phyloP scores from a whole-genome alignment of 2,888 invertebrate genomes.

The Cataglyphis altisquamis region DNA sequence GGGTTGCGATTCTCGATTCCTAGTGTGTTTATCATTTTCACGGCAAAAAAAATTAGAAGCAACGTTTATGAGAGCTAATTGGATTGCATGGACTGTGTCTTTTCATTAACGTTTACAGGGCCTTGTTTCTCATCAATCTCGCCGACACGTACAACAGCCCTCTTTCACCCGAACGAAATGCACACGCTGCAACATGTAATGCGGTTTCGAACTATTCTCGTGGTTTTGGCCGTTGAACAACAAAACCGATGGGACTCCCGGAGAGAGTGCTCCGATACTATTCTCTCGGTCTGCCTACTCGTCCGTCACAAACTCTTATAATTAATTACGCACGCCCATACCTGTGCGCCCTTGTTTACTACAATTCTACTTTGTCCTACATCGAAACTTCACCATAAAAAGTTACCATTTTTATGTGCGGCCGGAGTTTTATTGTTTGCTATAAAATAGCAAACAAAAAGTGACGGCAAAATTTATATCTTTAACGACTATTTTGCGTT shows the following conservation, averaged over 20 bases:
- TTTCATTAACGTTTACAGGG: conserved; percentile 71
- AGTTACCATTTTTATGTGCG: conserved; percentile 21
- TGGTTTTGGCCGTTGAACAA: conserved; percentile 73
- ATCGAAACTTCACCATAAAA: not conserved
- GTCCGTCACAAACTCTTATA: conserved; percentile 64
- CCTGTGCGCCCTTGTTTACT: not conserved
- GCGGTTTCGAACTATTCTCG: conserved; percentile 68
- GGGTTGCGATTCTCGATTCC: conserved; percentile 22
- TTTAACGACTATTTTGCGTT: conserved; percentile 18
- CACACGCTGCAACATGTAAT: conserved; percentile 68
- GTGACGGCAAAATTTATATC: conserved; percentile 3
- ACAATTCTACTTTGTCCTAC: conserved; percentile 5
- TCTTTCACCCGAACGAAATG: conserved; percentile 62
- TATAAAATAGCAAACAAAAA: conserved; percentile 12
- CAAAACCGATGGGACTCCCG: conserved; percentile 71
- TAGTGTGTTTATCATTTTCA: conserved; percentile 36
- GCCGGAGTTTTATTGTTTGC: not conserved
- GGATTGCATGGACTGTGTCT: conserved; percentile 20
- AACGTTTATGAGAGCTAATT: conserved; percentile 55
- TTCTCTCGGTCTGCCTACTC: conserved; percentile 51
- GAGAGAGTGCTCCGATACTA: conserved; percentile 59
- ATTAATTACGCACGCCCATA: conserved; percentile 51
- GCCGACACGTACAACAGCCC: conserved; percentile 53
- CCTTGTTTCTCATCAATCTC: conserved; percentile 73
- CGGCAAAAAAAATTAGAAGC: not conserved